Evolutionary conservation across 2,113 vertebrate species (phyloP), one percentile per base, ranked within the genome.

Genomic region (Halcyon malimbica): DNA sequence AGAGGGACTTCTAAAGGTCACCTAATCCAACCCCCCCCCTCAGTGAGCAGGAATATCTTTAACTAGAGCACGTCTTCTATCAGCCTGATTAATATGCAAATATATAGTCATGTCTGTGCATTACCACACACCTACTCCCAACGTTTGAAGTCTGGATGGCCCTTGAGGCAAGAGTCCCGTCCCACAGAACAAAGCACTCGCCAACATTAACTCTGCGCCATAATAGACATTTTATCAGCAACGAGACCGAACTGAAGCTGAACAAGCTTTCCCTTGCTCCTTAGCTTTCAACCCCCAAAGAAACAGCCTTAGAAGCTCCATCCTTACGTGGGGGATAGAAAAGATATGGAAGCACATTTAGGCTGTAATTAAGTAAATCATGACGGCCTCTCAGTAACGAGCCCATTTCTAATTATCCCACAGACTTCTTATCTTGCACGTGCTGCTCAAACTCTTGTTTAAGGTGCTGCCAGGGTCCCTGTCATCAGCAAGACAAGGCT

Each of bases 281-380:
- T 86, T 51, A 44, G 56, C 70, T 93, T 93, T 90, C 67, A 44
- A 85, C 37, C 75, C 75, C 59, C 81, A 64, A 77, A 91, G 69
- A 91, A 91, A 74, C 14, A 85, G 39, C n/a, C 57, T 79, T 57
- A 25, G 48, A 84, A 78, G 19, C 37, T 46, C 80, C 28, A 64
- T 76, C 62, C 75, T 76, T 83, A 73, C 25, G 28, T 1, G 13
- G 29, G 31, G 0, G 13, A 95, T 91, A 33, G 71, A 76, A 89
- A 42, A 94, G 84, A 93, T 90, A 96, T 90, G 83, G 42, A 46
- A 63, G 35, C 12, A 25, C 4, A 29, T 51, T 85, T 69, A 76
- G 16, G 50, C 57, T 85, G 31, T 63, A 95, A 91, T 93, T 89
- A 96, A 73, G 51, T 60, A 90, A 92, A 89, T 82, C 51, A 80